phyloP scores from a whole-genome alignment of 2,888 invertebrate species.

The Tiliacea citrago region DNA sequence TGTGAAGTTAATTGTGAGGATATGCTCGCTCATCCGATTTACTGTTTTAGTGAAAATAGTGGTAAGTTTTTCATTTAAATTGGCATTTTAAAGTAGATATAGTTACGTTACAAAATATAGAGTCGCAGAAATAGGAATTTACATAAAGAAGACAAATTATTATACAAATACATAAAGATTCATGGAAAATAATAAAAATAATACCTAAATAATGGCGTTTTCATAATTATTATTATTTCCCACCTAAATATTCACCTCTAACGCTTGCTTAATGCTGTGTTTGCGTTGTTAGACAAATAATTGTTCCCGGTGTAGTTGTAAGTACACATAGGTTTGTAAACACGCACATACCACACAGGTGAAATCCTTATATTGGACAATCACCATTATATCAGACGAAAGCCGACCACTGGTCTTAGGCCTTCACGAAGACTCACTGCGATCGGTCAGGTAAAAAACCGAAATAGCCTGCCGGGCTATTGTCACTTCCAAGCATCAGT shows the following conservation, averaged over 20 bases:
- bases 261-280: constrained; percentile 10
- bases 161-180: not conserved
- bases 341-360: not conserved
- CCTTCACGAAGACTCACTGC: not conserved
- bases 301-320: not conserved
- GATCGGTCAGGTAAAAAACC: not conserved
- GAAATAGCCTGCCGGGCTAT: not conserved
- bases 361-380: not conserved
- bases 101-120: not conserved
- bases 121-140: not conserved
- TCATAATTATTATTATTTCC: constrained; percentile 5
- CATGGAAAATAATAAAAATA: not conserved
- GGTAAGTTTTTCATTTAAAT: too few species aligned
- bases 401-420: not conserved
- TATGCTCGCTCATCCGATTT: too few species aligned
- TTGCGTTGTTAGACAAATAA: constrained; percentile 23
- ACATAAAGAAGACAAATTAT: not conserved
- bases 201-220: not conserved
- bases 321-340: not conserved
- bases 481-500: not conserved
- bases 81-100: not conserved
- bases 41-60: too few species aligned
- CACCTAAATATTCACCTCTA: constrained; percentile 1
- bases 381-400: not conserved
- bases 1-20: too few species aligned